Conservation (phyloP, 2,113 vertebrate species). For the Lynx canadensis region DNA sequence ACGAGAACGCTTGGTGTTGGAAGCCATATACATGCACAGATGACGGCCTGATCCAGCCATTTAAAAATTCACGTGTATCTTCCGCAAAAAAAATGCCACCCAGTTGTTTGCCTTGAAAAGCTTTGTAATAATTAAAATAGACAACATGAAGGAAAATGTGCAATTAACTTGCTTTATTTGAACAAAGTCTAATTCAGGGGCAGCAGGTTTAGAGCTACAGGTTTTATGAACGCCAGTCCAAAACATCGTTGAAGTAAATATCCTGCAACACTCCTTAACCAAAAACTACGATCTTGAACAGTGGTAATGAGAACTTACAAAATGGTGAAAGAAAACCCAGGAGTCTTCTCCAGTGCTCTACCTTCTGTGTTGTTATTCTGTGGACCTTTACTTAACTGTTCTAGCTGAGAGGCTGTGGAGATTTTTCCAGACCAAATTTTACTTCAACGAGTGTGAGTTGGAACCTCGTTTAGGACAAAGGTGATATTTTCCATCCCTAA, state of each 20-base stretch:
- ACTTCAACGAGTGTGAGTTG: background rate
- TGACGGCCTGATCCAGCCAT: background rate
- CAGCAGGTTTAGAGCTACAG: slow-evolving; percentile 75
- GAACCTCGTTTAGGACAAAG: background rate
- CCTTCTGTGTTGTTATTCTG: background rate
- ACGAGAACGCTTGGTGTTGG: background rate
- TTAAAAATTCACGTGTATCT: background rate
- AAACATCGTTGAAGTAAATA: slow-evolving; percentile 70
- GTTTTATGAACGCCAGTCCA: slow-evolving; percentile 50
- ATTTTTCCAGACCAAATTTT: background rate
- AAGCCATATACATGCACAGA: background rate
- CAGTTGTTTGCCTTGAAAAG: background rate
- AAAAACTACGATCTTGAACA: background rate
- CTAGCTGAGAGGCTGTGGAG: background rate
- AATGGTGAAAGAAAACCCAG: background rate
- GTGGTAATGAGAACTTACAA: background rate
- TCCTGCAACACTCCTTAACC: background rate
- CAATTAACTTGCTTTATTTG: slow-evolving; percentile 81
- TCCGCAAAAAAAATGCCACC: slow-evolving; percentile 2
- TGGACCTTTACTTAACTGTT: background rate
- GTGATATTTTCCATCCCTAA: background rate
- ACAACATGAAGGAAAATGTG: slow-evolving; percentile 10
- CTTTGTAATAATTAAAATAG: slow-evolving; percentile 66
- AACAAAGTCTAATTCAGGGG: slow-evolving; percentile 76
- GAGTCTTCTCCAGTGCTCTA: background rate